phyloP scores from a whole-genome alignment of 2,888 invertebrate genomes.

The Biston stratarius region DNA sequence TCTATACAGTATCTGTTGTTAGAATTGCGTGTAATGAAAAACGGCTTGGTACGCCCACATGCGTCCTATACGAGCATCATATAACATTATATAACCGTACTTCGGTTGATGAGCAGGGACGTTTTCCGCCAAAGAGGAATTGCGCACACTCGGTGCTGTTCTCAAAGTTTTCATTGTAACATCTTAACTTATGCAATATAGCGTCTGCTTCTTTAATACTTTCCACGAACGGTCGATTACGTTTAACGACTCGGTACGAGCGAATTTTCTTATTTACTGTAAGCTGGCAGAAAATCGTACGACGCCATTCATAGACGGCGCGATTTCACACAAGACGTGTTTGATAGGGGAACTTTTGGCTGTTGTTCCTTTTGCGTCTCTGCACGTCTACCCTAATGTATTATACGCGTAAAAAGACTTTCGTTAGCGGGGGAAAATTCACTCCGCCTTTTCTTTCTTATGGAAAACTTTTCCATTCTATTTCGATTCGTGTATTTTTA shows the following conservation, averaged over 20 bases:
- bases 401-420: slow-evolving; percentile 32
- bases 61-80: slow-evolving; percentile 37
- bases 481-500: slow-evolving; percentile 12
- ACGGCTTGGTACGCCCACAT: slow-evolving; percentile 25
- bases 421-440: slow-evolving; percentile 24
- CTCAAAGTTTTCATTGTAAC: slow-evolving; percentile 84
- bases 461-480: slow-evolving; percentile 20
- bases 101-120: slow-evolving; percentile 66
- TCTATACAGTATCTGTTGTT: neutral
- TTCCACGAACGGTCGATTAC: slow-evolving; percentile 84
- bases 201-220: slow-evolving; percentile 84
- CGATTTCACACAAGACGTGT: slow-evolving; percentile 74
- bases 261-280: slow-evolving; percentile 84
- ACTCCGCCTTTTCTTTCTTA: slow-evolving; percentile 10
- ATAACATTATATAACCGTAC: slow-evolving; percentile 64
- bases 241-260: slow-evolving; percentile 81
- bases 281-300: slow-evolving; percentile 76
- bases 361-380: slow-evolving; percentile 53
- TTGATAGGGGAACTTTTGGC: slow-evolving; percentile 68
- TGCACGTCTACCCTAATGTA: slow-evolving; percentile 37
- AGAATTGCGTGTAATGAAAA: slow-evolving; percentile 25
- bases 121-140: slow-evolving; percentile 71
- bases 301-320: slow-evolving; percentile 65
- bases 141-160: slow-evolving; percentile 78
- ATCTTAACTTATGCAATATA: slow-evolving; percentile 85